phyloP scores from a whole-genome alignment of 2,888 invertebrate genomes.

The Rotaria magnacalcarata region DNA sequence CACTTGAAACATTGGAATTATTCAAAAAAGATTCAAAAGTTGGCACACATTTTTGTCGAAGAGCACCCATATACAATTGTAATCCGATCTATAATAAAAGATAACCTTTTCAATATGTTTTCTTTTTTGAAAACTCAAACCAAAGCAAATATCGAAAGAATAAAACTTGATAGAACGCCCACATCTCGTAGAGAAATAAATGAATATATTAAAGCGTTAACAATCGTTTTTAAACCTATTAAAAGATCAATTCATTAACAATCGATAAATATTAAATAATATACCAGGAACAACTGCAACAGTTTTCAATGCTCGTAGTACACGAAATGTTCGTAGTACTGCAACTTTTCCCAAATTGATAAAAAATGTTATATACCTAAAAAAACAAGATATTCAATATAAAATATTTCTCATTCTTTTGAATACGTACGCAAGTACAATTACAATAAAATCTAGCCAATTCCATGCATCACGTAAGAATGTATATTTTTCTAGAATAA shows the following conservation, averaged over 20 bases:
- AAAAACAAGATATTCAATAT: not conserved
- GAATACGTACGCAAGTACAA: constrained; percentile 84
- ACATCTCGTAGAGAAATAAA: constrained; percentile 98
- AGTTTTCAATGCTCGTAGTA: constrained; percentile 97
- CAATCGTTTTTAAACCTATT: constrained; percentile 94
- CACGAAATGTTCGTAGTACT: constrained; percentile 97
- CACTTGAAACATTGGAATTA: not conserved
- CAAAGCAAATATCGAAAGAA: constrained; percentile 93
- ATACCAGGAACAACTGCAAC: constrained; percentile 99
- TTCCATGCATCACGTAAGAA: constrained; percentile 99
- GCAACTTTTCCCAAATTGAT: constrained; percentile 97
- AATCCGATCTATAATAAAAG: constrained; percentile 62
- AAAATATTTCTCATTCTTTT: constrained; percentile 8
- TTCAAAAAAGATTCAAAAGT: not conserved
- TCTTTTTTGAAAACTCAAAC: constrained; percentile 60
- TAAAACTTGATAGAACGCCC: constrained; percentile 97
- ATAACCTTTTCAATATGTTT: not conserved
- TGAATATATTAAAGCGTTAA: constrained; percentile 97
- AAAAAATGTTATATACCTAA: constrained; percentile 97
- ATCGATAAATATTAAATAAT: not conserved
- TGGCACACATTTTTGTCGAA: constrained; percentile 45
- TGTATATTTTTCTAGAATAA: constrained; percentile 97
- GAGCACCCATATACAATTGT: constrained; percentile 44
- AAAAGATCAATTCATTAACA: constrained; percentile 18
- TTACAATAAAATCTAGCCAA: constrained; percentile 99